Conservation (phyloP, 2,888 invertebrate species). For the Platerodrilus igneus region DNA sequence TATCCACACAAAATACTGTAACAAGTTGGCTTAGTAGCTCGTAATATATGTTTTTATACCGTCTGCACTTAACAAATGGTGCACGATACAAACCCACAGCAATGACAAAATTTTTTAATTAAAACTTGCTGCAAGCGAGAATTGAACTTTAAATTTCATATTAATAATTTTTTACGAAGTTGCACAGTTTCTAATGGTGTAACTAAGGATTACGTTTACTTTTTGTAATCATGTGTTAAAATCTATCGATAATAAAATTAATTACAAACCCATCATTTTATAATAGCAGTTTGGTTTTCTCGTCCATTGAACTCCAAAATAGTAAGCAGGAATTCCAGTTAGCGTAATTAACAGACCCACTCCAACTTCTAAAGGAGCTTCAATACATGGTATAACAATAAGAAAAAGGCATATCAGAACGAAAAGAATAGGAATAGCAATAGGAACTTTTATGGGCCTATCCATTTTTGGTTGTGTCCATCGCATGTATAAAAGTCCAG, state of each 20-base stretch:
- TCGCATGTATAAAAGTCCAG: constrained; percentile 78
- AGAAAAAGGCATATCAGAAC: constrained; percentile 73
- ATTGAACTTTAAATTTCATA: too few relatives aligned
- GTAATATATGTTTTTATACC: too few relatives aligned
- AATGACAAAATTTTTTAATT: too few relatives aligned
- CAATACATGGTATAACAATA: constrained; percentile 72
- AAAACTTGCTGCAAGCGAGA: too few relatives aligned
- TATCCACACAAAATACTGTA: too few relatives aligned
- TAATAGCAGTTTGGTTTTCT: constrained; percentile 60
- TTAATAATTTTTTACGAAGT: too few relatives aligned
- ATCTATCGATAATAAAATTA: neutral
- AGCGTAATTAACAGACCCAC: constrained; percentile 74
- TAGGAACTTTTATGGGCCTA: constrained; percentile 76
- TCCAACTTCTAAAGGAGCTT: constrained; percentile 73
- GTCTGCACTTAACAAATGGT: too few relatives aligned
- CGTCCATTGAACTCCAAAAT: constrained; percentile 63
- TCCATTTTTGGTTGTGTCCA: constrained; percentile 72
- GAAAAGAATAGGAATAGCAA: constrained; percentile 66
- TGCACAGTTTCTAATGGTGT: neutral
- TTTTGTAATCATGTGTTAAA: neutral
- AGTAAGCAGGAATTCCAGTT: constrained; percentile 81
- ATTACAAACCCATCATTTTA: constrained; percentile 60
- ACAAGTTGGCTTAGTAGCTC: too few relatives aligned
- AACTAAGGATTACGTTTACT: neutral
- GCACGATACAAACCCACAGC: too few relatives aligned